Evolutionary conservation across 2,888 invertebrate genomes (phyloP), one percentile per base, ranked within the genome.

Genomic region (Tryphoninae sp.): DNA sequence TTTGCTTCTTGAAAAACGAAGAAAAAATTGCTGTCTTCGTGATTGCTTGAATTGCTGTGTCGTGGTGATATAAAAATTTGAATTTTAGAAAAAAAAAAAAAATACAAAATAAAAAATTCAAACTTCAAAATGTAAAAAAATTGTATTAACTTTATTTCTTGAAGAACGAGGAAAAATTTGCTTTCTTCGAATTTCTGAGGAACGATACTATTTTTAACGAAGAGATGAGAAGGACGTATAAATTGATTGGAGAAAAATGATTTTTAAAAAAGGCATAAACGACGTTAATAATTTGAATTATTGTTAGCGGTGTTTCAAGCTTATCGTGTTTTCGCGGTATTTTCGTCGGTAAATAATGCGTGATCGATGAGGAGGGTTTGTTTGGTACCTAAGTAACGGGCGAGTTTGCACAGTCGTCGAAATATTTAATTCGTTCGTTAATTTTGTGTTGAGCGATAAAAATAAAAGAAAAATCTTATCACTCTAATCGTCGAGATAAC

Each of bases 321-420:
- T 45, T 9, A 13, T 45, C 9, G 68, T 40, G 67, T 7, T 26
- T 62, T 59, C 67, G 71, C 72, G 78, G 40, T 72, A 58, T 79
- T 68, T 58, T 22, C 59, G 53, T 26, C 72, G 59, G 76, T 58
- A 53, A 68, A 68, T 62, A 62, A 73, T 67, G 42, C n/a, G 19
- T 8, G 59, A 81, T 83, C 83, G 81, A 83, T 83, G 71, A 19
- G 19, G 80, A 33, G 22, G 9, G 45, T 23, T 78, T 81, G 81
- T 83, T 83, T 81, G 82, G 71, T 83, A 55, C 78, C 81, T 81
- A 78, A 81, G 83, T 76, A 78, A 78, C 83, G 53, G 13, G 9
- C 7, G 51, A 78, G 78, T 58, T 75, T 78, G 67, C 42, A 68
- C 51, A 67, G 59, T 45, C n/a, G 8, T 55, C 67, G 51, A 7